A percentile compares a stretch with the other conserved stretches of the same genome.
These are phyloP conservation scores for Aquatica leii DNA, from an alignment of 2,888 invertebrate species.

Conservation along the genomic window DNA sequence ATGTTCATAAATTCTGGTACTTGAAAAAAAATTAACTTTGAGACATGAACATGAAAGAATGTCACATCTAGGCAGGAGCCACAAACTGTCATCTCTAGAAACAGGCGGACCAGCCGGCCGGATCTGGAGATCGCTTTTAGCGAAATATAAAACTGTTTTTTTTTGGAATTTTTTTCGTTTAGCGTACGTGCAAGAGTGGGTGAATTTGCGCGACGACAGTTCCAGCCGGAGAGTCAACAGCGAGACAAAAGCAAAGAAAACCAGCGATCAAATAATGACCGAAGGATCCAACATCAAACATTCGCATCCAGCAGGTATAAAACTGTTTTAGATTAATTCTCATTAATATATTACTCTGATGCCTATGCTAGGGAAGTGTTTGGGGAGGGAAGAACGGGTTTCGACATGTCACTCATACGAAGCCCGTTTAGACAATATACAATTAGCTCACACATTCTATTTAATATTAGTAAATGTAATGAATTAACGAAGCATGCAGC, in stretches of 20 bases:
- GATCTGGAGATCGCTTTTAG: slow-evolving; percentile 31
- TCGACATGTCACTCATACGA: slow-evolving; percentile 38
- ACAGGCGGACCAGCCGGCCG: slow-evolving; percentile 35
- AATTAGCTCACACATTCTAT: slow-evolving; percentile 44
- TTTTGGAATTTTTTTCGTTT: slow-evolving; percentile 9
- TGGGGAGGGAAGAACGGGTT: slow-evolving; percentile 37
- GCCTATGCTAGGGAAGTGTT: slow-evolving; percentile 50
- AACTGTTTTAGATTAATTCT: slow-evolving; percentile 49
- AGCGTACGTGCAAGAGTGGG: slow-evolving; percentile 29
- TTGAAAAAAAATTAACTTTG: slow-evolving; percentile 35
- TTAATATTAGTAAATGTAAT: slow-evolving; percentile 50
- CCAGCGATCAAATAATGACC: slow-evolving; percentile 41
- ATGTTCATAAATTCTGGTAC: slow-evolving; percentile 33
- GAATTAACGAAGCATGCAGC: slow-evolving; percentile 59
- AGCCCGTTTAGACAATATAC: slow-evolving; percentile 47
- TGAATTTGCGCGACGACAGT: slow-evolving; percentile 28
- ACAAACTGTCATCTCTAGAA: slow-evolving; percentile 44
- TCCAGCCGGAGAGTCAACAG: slow-evolving; percentile 40
- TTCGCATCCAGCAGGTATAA: slow-evolving; percentile 55
- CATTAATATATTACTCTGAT: slow-evolving; percentile 57
- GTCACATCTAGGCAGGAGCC: slow-evolving; percentile 51
- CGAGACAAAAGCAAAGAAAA: slow-evolving; percentile 46
- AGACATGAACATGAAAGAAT: slow-evolving; percentile 54
- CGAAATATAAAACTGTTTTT: slow-evolving; percentile 46
- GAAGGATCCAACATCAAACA: slow-evolving; percentile 49